Evolutionary conservation across 1,140 invertebrate genomes (phyloP).

Genomic region (Panulirus ornatus): DNA sequence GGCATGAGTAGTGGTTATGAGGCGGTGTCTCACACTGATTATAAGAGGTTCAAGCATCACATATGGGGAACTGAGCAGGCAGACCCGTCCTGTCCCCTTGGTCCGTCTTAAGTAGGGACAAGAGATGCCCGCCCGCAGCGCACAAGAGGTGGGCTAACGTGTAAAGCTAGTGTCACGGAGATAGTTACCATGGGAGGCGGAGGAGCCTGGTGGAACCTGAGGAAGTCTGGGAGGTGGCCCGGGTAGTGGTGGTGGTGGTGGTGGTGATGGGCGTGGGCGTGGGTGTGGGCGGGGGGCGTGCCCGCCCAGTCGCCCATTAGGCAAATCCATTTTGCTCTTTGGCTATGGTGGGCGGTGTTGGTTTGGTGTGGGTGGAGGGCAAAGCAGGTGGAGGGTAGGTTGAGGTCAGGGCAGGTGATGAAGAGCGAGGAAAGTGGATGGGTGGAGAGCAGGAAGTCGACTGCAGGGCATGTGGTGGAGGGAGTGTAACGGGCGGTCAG

Average conservation of each 20-base stretch:
- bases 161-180: too few relatives aligned
- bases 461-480: background rate
- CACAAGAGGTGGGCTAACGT: too few relatives aligned
- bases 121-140: too few relatives aligned
- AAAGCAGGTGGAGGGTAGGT: background rate
- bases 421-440: background rate
- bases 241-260: conserved; percentile 38
- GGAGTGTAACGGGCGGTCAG: background rate
- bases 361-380: background rate
- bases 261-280: background rate
- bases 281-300: conserved; percentile 18
- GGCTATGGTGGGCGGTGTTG: background rate
- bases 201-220: conserved; percentile 59
- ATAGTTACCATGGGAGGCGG: conserved; percentile 63
- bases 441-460: background rate
- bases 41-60: background rate
- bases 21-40: too few relatives aligned
- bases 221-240: conserved; percentile 51
- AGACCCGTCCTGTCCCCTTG: background rate
- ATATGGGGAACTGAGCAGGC: background rate
- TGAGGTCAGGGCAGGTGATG: too few relatives aligned
- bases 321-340: conserved; percentile 41
- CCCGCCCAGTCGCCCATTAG: conserved; percentile 46
- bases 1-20: too few relatives aligned
- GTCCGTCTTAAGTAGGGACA: too few relatives aligned